Evolutionary conservation across 2,113 vertebrate species (phyloP).

Genomic region (Antennarius striatus): DNA sequence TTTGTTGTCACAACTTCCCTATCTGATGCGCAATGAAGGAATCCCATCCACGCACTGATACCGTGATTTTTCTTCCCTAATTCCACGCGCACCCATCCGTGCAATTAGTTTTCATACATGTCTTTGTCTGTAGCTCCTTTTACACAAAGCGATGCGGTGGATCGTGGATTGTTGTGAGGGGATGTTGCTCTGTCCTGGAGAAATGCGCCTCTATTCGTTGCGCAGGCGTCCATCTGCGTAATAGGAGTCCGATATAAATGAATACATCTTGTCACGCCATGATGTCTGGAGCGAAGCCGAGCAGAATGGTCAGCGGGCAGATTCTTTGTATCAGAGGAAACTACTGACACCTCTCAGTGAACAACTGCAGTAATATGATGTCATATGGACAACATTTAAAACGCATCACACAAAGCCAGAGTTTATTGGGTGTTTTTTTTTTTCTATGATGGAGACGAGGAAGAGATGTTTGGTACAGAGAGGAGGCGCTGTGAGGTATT

Average conservation of each 20-base stretch:
- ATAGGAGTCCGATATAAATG: constrained; percentile 32
- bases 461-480: constrained; percentile 16
- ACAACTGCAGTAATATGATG: constrained; percentile 73
- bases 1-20: constrained; percentile 60
- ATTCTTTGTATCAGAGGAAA: constrained; percentile 37
- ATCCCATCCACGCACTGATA: constrained; percentile 65
- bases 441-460: constrained; percentile 1
- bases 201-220: constrained; percentile 9
- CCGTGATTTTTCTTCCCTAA: constrained; percentile 15
- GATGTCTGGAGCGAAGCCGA: constrained; percentile 59
- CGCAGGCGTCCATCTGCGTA: constrained; percentile 59
- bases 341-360: constrained; percentile 64
- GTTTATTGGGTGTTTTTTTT: neutral
- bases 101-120: constrained; percentile 59
- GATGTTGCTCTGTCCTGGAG: constrained; percentile 38
- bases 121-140: constrained; percentile 43
- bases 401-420: neutral
- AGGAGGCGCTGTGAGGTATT: constrained; percentile 47
- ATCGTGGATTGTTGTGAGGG: constrained; percentile 37
- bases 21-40: constrained; percentile 58
- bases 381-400: constrained; percentile 35
- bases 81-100: constrained; percentile 43
- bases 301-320: constrained; percentile 48
- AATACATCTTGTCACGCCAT: constrained; percentile 60
- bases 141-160: constrained; percentile 54